A percentile compares a stretch with the other conserved stretches of the same genome.
Conservation (phyloP, 2,888 invertebrate genomes). For the Xestia c-nigrum region DNA sequence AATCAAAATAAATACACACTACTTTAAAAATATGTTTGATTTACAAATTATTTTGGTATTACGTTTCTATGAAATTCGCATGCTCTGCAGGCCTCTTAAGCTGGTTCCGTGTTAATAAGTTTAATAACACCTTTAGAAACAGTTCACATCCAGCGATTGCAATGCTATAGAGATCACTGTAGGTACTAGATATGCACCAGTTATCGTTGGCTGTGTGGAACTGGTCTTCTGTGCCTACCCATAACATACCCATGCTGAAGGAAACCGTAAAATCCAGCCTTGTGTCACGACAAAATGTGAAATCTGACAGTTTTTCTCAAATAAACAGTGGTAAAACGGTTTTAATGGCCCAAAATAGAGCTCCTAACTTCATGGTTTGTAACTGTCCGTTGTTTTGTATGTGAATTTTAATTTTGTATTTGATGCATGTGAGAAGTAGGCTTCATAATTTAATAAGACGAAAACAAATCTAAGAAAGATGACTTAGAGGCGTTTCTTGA, state of each 20-base stretch:
- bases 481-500: background rate
- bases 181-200: no score
- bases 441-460: no score
- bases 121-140: background rate
- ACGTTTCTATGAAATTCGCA: no score
- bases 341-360: constrained; percentile 42
- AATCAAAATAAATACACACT: no score
- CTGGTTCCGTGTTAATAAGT: background rate
- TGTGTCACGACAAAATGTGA: constrained; percentile 62
- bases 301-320: constrained; percentile 64
- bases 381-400: constrained; percentile 10
- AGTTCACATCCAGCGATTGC: background rate
- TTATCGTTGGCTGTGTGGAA: background rate
- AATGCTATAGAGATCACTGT: background rate
- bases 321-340: constrained; percentile 45
- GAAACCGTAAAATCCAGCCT: constrained; percentile 66
- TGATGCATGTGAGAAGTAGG: background rate
- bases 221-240: constrained; percentile 13
- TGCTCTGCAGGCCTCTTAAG: no score
- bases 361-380: constrained; percentile 20
- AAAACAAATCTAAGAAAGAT: background rate
- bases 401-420: constrained; percentile 7
- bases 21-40: no score
- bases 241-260: constrained; percentile 33
- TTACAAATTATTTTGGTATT: no score